Base-by-base conservation (phyloP, 2,797 vertebrate species). In the Amblyraja radiata region DNA sequence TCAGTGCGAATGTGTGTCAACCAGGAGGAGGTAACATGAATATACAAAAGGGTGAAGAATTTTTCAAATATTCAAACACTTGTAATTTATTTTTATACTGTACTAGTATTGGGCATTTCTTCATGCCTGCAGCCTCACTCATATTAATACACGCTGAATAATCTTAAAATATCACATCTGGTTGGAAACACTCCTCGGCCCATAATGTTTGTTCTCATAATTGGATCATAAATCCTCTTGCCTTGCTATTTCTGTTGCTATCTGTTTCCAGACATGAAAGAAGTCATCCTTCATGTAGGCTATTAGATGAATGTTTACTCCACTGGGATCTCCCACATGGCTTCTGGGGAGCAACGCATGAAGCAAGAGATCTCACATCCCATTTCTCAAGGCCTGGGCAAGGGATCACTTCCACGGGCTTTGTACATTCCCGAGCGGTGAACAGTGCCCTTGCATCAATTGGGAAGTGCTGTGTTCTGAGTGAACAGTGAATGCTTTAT, bases 161-260 rank as follows among this genome's bases (percentile, higher is more conserved):
- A 76, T 92, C 28, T 54, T 28, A 76, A 92, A 92, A 46, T 74
- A 6, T 76, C 11, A 46, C 90, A 92, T 76, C 39, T 92, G 68
- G 9, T 92, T 76, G 68, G 54, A 14, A 54, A 21, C 39, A 25
- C 25, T 28, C 5, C 11, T 25, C 46, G n/a, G 11, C 71, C 74
- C 54, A 74, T 39, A 92, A 54, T 92, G 68, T 1, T 88, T 46
- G 46, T 25, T 74, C n/a, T 9, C 68, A 76, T 13, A 54, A 76
- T 46, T 25, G 23, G 25, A 92, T 36, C 36, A 58, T 92, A 39
- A 58, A 23, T 54, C 6, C 13, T 25, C 68, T 54, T 46, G 21
- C 54, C 10, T 76, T 92, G 23, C 90, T 76, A 21, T 73, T 73
- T 39, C 71, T 54, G 54, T 76, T 54, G 11, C 11, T 76, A 76